Conservation (phyloP, 2,888 invertebrate species). For the Invenusta paracnida region DNA sequence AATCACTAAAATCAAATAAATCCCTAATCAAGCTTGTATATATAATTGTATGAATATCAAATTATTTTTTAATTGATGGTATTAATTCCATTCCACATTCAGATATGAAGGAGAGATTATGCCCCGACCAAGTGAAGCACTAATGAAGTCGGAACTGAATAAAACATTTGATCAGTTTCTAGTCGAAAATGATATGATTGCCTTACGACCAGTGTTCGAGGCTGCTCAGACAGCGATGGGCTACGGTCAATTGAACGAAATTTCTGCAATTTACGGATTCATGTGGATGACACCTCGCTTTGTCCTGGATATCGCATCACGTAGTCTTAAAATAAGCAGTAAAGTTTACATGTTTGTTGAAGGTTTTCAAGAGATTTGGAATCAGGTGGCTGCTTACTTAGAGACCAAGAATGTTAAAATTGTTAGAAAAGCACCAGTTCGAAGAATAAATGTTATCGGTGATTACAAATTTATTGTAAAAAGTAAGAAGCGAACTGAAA, state of each 20-base stretch:
- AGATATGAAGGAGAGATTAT: background rate
- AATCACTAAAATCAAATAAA: no score
- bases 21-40: no score
- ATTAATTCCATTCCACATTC: no score
- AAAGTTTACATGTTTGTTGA: conserved; percentile 1
- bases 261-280: conserved; percentile 30
- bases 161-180: conserved; percentile 3
- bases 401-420: background rate
- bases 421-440: background rate
- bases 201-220: background rate
- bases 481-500: no score
- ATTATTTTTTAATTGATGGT: no score
- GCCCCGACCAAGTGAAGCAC: background rate
- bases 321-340: background rate
- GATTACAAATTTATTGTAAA: background rate
- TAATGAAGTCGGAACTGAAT: background rate
- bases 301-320: background rate
- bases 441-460: background rate
- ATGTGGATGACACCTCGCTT: conserved; percentile 8
- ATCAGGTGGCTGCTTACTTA: background rate
- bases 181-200: background rate
- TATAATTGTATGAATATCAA: no score
- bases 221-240: conserved; percentile 19
- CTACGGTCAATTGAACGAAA: conserved; percentile 1
- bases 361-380: background rate